Percentiles rank a stretch among this genome's conserved stretches.
These are phyloP conservation scores for Mormyrus proboscirostris DNA, from an alignment of 2,797 vertebrate species.

Conservation along the genomic window DNA sequence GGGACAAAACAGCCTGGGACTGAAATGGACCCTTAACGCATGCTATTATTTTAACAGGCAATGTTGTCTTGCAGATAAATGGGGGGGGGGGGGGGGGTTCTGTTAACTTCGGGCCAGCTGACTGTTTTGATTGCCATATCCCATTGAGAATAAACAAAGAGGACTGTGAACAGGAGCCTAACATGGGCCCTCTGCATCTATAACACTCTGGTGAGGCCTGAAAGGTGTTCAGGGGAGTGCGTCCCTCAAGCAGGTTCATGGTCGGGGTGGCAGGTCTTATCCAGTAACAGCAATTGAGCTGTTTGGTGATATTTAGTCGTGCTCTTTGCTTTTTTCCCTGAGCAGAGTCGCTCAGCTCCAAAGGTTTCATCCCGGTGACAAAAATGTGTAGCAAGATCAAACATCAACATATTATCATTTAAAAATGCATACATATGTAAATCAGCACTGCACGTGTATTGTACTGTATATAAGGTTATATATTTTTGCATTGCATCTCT, in stretches of 20 bases:
- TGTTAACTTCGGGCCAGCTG: background rate
- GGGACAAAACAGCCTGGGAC: background rate
- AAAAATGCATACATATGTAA: background rate
- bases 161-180: conserved; percentile 32
- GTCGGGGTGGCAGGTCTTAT: conserved; percentile 23
- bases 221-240: conserved; percentile 20
- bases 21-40: background rate
- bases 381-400: background rate
- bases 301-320: conserved; percentile 48
- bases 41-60: background rate
- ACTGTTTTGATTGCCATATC: background rate
- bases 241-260: background rate
- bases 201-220: conserved; percentile 36
- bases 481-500: background rate
- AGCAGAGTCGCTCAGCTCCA: conserved; percentile 25
- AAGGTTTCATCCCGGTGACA: conserved; percentile 21
- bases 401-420: background rate
- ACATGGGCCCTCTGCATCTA: conserved; percentile 25
- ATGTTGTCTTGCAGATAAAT: background rate
- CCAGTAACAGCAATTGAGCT: conserved; percentile 39
- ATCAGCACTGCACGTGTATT: background rate
- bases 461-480: background rate
- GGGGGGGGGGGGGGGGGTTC: background rate
- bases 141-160: conserved; percentile 22
- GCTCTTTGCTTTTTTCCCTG: conserved; percentile 37